These are phyloP conservation scores for Phalloptychus januarius DNA, from an alignment of 2,797 vertebrate species.

Conservation along the genomic window DNA sequence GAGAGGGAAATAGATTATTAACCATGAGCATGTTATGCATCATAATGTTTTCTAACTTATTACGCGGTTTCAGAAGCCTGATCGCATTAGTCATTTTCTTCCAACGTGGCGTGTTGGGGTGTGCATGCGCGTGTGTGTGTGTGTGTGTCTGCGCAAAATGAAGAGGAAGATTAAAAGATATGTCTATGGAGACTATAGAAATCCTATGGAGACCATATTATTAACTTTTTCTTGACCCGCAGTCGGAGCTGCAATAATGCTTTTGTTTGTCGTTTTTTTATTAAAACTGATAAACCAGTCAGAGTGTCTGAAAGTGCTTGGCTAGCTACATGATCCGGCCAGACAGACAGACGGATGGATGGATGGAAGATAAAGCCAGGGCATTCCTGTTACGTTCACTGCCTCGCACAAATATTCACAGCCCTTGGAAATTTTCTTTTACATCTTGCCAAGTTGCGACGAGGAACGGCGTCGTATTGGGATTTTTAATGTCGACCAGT, in stretches of 20 bases:
- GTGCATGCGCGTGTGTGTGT: background rate
- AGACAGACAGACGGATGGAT: background rate
- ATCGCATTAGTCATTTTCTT: slow-evolving; percentile 31
- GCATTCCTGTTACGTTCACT: background rate
- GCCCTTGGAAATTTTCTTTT: background rate
- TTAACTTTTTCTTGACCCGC: slow-evolving; percentile 7
- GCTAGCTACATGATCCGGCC: background rate
- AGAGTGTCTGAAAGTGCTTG: background rate
- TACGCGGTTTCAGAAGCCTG: slow-evolving; percentile 18
- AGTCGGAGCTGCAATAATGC: background rate
- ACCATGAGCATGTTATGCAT: slow-evolving; percentile 28
- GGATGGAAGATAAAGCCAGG: background rate
- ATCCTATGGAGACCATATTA: slow-evolving; percentile 10
- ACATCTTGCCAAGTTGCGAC: background rate
- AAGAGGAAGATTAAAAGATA: slow-evolving; percentile 29
- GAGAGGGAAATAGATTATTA: slow-evolving; percentile 32
- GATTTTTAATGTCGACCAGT: background rate
- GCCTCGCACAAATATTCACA: background rate
- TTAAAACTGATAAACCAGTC: slow-evolving; percentile 5
- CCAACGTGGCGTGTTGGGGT: background rate
- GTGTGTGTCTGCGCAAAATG: slow-evolving; percentile 10
- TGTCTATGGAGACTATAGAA: slow-evolving; percentile 10
- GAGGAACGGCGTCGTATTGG: background rate
- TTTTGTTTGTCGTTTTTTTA: slow-evolving; percentile 11
- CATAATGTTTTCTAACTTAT: slow-evolving; percentile 34